A percentile compares a stretch with the other conserved stretches of the same genome.
Evolutionary conservation across 2,113 vertebrate genomes (phyloP).

Genomic region (Gallinago media): DNA sequence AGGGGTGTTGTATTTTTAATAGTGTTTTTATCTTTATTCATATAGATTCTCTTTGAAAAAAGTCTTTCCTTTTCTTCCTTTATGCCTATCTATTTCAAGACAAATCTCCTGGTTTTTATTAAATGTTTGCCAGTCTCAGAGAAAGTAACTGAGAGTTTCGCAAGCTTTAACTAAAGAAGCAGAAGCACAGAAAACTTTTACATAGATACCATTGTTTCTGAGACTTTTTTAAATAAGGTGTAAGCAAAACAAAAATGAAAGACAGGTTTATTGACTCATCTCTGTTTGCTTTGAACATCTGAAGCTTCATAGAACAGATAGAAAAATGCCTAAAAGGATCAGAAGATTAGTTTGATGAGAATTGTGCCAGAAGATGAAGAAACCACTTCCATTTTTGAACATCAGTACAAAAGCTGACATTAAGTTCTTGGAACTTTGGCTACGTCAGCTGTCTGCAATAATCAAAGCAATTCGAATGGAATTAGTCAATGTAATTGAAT

Average conservation of each 20-base stretch:
- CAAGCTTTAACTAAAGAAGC: not conserved
- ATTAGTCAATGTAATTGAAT: not conserved
- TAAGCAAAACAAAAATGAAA: conserved; percentile 29
- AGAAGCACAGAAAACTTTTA: not conserved
- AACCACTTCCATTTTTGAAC: not conserved
- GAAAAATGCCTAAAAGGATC: not conserved
- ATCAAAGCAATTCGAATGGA: not conserved
- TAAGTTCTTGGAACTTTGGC: not conserved
- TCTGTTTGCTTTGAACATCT: not conserved
- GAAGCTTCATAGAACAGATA: not conserved
- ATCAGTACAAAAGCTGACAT: not conserved
- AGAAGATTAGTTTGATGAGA: not conserved
- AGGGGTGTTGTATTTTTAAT: not conserved
- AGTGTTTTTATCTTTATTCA: not conserved
- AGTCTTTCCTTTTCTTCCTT: not conserved
- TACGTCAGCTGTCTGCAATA: not conserved
- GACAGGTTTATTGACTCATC: not conserved
- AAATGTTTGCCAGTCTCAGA: not conserved
- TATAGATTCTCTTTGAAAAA: not conserved
- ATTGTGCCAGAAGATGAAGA: not conserved
- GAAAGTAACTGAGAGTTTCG: not conserved
- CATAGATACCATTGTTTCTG: not conserved
- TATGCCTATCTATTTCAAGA: not conserved
- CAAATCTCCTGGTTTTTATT: not conserved
- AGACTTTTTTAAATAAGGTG: not conserved